Conservation (phyloP, 2,113 vertebrate genomes). For the Cyphomyrus discorhynchus region DNA sequence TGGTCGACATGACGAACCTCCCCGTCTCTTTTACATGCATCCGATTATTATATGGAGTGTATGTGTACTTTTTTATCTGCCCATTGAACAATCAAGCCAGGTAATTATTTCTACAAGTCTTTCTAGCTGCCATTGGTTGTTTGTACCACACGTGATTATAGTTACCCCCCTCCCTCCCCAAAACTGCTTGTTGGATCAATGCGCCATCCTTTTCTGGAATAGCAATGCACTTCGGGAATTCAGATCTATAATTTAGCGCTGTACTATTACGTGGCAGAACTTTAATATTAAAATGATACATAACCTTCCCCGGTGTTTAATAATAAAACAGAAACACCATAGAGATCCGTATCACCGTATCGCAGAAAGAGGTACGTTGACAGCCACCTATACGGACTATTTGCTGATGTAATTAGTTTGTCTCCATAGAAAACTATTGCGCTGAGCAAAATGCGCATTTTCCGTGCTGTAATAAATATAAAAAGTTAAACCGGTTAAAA, state of each 20-base stretch:
- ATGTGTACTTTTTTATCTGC: slow-evolving; percentile 80
- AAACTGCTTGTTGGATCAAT: slow-evolving; percentile 76
- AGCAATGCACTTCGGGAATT: slow-evolving; percentile 13
- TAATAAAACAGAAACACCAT: slow-evolving; percentile 14
- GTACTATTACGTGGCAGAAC: slow-evolving; percentile 11
- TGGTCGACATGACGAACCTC: slow-evolving; percentile 70
- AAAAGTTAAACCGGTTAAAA: slow-evolving; percentile 21
- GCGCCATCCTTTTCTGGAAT: slow-evolving; percentile 63
- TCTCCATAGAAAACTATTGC: slow-evolving; percentile 46
- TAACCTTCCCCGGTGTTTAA: slow-evolving; percentile 6
- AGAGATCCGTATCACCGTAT: background rate
- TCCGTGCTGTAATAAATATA: slow-evolving; percentile 35
- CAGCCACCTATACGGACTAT: slow-evolving; percentile 59
- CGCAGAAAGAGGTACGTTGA: slow-evolving; percentile 46
- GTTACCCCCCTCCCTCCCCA: slow-evolving; percentile 55
- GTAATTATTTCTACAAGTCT: slow-evolving; percentile 81
- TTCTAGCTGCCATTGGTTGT: slow-evolving; percentile 69
- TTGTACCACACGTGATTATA: slow-evolving; percentile 72
- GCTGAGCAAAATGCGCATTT: slow-evolving; percentile 37
- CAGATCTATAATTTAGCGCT: background rate
- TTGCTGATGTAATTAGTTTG: slow-evolving; percentile 65
- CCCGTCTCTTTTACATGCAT: slow-evolving; percentile 74
- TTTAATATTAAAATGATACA: background rate
- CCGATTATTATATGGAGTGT: slow-evolving; percentile 78
- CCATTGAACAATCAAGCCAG: slow-evolving; percentile 83